These are phyloP conservation scores for Tetranychus truncatus DNA, from an alignment of 2,888 invertebrate genomes.

Conservation along the genomic window DNA sequence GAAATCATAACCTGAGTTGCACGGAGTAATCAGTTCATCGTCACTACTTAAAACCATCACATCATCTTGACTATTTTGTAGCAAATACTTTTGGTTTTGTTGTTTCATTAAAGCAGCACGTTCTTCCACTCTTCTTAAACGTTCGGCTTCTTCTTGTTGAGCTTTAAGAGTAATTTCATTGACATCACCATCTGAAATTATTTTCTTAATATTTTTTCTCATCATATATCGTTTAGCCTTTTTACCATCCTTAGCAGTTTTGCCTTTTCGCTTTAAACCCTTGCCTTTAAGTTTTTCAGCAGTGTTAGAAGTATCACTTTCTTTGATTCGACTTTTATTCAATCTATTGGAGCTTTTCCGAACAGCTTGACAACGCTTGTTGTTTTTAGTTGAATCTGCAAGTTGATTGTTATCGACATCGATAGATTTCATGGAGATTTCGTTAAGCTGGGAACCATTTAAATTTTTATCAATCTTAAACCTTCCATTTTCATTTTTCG, in stretches of 20 bases:
- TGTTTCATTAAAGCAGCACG: conserved; percentile 7
- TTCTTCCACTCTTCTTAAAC: conserved; percentile 35
- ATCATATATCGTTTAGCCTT: conserved; percentile 22
- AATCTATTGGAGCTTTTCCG: neutral
- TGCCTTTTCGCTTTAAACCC: conserved; percentile 21
- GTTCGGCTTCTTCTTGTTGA: conserved; percentile 74
- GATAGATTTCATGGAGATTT: conserved; percentile 32
- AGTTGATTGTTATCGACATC: conserved; percentile 36
- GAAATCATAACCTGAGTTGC: neutral
- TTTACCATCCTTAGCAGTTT: conserved; percentile 13
- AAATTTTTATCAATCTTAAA: no score
- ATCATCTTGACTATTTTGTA: conserved; percentile 14
- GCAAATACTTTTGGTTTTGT: conserved; percentile 11
- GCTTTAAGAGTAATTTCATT: conserved; percentile 80
- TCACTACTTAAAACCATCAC: conserved; percentile 25
- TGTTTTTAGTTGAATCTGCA: neutral
- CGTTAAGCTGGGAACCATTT: neutral
- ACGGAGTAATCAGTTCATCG: conserved; percentile 20
- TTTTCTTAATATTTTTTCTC: conserved; percentile 44
- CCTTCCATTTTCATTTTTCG: neutral
- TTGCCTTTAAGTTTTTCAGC: conserved; percentile 20
- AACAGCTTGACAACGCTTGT: neutral
- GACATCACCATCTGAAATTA: conserved; percentile 76
- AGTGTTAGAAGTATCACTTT: conserved; percentile 10
- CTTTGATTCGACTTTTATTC: neutral